These are phyloP conservation scores for Pampusana beccarii DNA, from an alignment of 2,113 vertebrate species.

Conservation along the genomic window DNA sequence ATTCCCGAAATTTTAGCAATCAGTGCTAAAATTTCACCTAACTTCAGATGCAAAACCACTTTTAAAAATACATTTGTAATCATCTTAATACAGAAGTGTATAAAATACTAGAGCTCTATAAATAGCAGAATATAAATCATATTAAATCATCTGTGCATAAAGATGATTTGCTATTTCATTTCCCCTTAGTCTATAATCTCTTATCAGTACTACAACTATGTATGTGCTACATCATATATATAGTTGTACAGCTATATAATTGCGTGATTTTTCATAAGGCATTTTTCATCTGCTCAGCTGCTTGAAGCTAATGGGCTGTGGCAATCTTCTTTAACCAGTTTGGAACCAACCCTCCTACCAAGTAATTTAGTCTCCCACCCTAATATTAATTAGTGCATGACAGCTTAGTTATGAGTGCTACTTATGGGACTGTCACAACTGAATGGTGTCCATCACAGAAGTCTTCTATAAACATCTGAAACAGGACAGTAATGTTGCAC, in stretches of 20 bases:
- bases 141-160: background rate
- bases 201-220: background rate
- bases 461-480: background rate
- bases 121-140: background rate
- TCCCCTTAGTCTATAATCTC: background rate
- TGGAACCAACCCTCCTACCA: background rate
- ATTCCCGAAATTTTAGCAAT: background rate
- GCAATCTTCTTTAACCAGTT: background rate
- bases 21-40: background rate
- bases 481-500: background rate
- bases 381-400: background rate
- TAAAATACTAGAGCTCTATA: background rate
- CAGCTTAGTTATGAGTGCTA: background rate
- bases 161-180: background rate
- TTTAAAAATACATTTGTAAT: background rate
- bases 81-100: background rate
- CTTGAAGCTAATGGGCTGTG: background rate
- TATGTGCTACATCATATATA: background rate
- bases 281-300: background rate
- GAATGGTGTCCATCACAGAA: background rate
- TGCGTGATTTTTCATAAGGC: background rate
- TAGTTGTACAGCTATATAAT: background rate
- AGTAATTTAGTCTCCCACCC: background rate
- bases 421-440: background rate
- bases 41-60: background rate